Base-by-base conservation (phyloP, 2,888 invertebrate genomes). In the Stratiomys singularior region DNA sequence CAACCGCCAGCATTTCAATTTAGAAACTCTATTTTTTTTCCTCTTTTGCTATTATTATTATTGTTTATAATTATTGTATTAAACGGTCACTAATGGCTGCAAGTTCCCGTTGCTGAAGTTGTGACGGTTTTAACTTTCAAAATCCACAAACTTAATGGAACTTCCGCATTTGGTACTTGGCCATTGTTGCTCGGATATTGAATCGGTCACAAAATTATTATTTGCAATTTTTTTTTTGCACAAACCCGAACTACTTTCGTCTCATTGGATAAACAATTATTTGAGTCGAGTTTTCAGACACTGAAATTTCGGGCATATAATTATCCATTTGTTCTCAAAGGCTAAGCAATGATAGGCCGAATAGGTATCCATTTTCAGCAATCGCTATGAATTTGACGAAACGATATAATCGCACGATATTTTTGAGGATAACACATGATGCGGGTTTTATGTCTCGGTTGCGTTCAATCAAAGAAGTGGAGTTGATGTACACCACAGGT, bases 271-370 rank as follows among this genome's bases (percentile, higher is more conserved):
- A 13, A 21, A 60, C 7, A 60, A 60, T 47, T 47, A 69, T 69
- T 69, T 69, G 25, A 69, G 37, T 47, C 69, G 69, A 69, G 47
- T 69, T 47, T 69, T 69, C n/a, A 69, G 47, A 23, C 69, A 69
- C 21, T 46, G 23, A 15, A 21, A 15, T 21, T 46, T 69, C 46
- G 69, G 18, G 23, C 25, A 11, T 7, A 69, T 9, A 47, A 47
- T 69, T 69, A 69, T 47, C 69, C 69, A 69, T 15, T 44, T 15
- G 25, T 23, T 69, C 25, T 25, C 69, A 21, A 25, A 37, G 1
- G 66, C 30, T n/a, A 5, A 9, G 37, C 30, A n/a, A 52, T 52
- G 52, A 15, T 37, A 9, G 9, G 9, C 9, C 3, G 9, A 37
- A 37, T 5, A 3, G 37, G 37, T 3, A 37, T 37, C 37, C 37